Evolutionary conservation across 2,797 vertebrate genomes (phyloP).

Genomic region (Triplophysa bombifrons): DNA sequence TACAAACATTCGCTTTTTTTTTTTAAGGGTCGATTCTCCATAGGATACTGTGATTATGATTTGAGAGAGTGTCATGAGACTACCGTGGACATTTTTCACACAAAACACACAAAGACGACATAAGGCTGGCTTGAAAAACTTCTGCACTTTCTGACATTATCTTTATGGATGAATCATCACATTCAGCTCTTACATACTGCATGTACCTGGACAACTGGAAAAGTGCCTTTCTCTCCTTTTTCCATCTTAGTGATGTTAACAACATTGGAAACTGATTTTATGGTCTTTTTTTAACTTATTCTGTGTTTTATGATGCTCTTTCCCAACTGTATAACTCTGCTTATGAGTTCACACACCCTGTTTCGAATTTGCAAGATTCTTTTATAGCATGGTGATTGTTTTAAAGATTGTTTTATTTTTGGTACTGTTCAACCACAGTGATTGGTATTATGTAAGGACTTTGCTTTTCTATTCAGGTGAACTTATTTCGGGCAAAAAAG

Average conservation of each 20-base stretch:
- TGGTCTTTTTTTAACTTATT: neutral
- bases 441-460: too few species aligned
- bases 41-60: conserved; percentile 91
- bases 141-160: neutral
- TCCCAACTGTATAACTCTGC: neutral
- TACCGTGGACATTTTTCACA: conserved; percentile 93
- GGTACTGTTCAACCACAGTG: too few species aligned
- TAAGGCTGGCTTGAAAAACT: neutral
- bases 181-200: neutral
- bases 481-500: too few species aligned
- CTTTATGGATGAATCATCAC: neutral
- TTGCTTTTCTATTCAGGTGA: too few species aligned
- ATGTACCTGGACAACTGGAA: conserved; percentile 18
- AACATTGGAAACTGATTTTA: neutral
- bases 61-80: conserved; percentile 94
- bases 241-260: neutral
- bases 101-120: conserved; percentile 85
- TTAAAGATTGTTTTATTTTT: too few species aligned
- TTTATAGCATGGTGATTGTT: neutral
- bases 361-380: neutral
- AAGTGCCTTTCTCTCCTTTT: neutral
- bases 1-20: neutral
- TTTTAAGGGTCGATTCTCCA: conserved; percentile 83
- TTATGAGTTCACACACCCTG: neutral
- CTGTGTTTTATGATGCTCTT: too few species aligned